Evolutionary conservation across 2,113 vertebrate genomes (phyloP), one percentile per base, ranked within the genome.

Genomic region (Accipiter virgatus): DNA sequence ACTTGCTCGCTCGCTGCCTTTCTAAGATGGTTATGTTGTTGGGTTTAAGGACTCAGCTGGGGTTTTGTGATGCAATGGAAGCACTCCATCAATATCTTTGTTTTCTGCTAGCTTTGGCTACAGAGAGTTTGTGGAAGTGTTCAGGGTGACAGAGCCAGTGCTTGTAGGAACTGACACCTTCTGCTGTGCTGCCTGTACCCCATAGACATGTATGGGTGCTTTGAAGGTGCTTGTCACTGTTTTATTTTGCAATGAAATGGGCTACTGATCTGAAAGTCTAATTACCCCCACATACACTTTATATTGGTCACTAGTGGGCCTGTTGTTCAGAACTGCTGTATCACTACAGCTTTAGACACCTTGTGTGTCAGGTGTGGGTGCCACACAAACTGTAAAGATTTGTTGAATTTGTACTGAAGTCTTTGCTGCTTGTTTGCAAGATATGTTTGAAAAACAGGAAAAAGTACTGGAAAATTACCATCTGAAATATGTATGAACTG

Each of bases 61-160:
- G 43, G 29, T 13, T n/a, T 53, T 58, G 38, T 14, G 63, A 32
- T 71, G 34, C 22, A 25, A 7, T 32, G 40, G 38, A 59, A 59
- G 27, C 11, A 14, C 19, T 68, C 48, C 0, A 0, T 70, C 6
- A 58, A 47, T 19, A 50, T 23, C 25, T 48, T 20, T 29, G 43
- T 20, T 52, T 72, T 93, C 34, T 16, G 26, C 21, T 73, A 22
- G 7, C 16, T 86, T 56, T 63, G 47, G 21, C 70, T 65, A 13
- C 0, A 1, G 70, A 42, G 42, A 71, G 43, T 29, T 65, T 0
- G 0, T 13, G 29, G 21, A n/a, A 62, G 7, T 16, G 23, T 12
- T 74, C 17, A 32, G 43, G 38, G 29, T 74, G 55, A 56, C 11
- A 43, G 73, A 50, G 56, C 48, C 2, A 2, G 20, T 25, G 22